phyloP scores from a whole-genome alignment of 1,140 invertebrate species.

The Adelges cooleyi region DNA sequence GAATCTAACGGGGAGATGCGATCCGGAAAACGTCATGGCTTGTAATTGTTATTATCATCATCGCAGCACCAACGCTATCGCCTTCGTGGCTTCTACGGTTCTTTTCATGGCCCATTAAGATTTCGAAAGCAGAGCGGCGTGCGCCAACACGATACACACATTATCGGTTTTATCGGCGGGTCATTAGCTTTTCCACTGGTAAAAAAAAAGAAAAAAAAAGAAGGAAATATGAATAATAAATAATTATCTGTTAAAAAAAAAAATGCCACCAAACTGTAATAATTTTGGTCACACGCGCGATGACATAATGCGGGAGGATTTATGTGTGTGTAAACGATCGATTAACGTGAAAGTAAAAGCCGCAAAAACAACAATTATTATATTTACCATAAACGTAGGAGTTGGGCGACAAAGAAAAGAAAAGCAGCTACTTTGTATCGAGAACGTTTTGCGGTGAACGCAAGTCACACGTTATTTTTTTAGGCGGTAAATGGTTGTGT shows the following conservation, averaged over 20 bases:
- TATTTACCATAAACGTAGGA: background rate
- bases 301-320: too few relatives aligned
- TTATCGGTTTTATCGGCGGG: background rate
- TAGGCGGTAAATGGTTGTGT: too few relatives aligned
- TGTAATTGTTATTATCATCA: background rate
- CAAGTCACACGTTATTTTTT: background rate
- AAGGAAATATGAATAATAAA: too few relatives aligned
- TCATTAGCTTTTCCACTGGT: background rate
- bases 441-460: background rate
- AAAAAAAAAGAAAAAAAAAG: too few relatives aligned
- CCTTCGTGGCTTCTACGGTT: background rate
- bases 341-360: conserved; percentile 17
- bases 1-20: too few relatives aligned
- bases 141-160: background rate
- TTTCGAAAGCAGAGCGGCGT: conserved; percentile 21
- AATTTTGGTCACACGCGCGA: too few relatives aligned
- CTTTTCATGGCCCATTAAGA: background rate
- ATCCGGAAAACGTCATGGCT: background rate
- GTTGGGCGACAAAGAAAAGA: background rate
- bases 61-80: background rate
- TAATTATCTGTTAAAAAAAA: too few relatives aligned
- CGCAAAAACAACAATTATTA: background rate
- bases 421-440: background rate
- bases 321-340: conserved; percentile 9
- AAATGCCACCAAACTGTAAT: too few relatives aligned